These are phyloP conservation scores for Odobenus rosmarus DNA, from an alignment of 2,113 vertebrate genomes.

Conservation along the genomic window DNA sequence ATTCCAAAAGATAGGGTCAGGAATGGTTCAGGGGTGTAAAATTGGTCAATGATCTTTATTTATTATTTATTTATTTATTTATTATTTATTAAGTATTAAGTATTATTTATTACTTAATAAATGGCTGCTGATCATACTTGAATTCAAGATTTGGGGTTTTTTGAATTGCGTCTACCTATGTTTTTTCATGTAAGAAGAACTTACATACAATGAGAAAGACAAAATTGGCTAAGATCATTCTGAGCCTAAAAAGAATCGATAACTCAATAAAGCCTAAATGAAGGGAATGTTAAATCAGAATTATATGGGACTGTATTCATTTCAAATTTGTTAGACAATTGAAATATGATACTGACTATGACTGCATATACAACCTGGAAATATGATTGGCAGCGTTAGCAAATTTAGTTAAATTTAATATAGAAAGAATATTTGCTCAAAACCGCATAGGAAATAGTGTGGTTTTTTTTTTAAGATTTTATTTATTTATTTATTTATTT, in stretches of 20 bases:
- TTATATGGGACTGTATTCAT: conserved; percentile 34
- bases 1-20: background rate
- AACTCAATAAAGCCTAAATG: conserved; percentile 40
- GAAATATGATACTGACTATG: background rate
- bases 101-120: background rate
- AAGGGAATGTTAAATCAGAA: conserved; percentile 59
- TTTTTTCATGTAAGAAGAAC: conserved; percentile 37
- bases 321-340: conserved; percentile 64
- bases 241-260: conserved; percentile 53
- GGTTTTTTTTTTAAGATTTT: too few relatives aligned
- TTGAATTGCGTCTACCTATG: background rate
- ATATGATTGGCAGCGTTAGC: conserved; percentile 50
- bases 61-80: too few relatives aligned
- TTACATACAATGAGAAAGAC: conserved; percentile 44
- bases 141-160: conserved; percentile 31
- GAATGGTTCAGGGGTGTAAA: background rate
- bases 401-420: conserved; percentile 48
- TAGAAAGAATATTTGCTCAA: conserved; percentile 48
- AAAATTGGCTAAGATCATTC: conserved; percentile 38
- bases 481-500: too few relatives aligned
- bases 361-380: conserved; percentile 17
- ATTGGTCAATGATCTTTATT: background rate
- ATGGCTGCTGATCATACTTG: background rate
- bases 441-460: conserved; percentile 13
- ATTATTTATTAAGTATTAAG: too few relatives aligned